Conservation (phyloP, 2,113 vertebrate species). For the Brachypteracias leptosomus region DNA sequence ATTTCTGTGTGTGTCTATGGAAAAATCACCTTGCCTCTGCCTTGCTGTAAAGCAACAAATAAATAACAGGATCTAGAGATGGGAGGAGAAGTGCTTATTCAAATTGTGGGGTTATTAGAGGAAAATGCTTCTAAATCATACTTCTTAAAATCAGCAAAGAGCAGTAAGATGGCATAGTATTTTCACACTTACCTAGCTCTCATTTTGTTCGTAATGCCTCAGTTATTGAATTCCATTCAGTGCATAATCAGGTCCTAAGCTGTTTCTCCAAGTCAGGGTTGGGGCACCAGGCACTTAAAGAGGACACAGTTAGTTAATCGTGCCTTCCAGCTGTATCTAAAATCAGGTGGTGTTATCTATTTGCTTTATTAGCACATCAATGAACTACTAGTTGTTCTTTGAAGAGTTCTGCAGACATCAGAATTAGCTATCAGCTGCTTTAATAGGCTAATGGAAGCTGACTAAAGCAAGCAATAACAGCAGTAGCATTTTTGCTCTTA, state of each 20-base stretch:
- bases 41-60: not conserved
- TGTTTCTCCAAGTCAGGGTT: not conserved
- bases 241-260: not conserved
- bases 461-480: not conserved
- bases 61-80: not conserved
- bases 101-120: not conserved
- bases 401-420: not conserved
- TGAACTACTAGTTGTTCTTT: not conserved
- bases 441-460: not conserved
- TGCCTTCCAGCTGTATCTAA: constrained; percentile 19
- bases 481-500: not conserved
- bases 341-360: not conserved
- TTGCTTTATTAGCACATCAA: not conserved
- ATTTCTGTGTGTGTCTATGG: not conserved
- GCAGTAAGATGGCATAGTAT: not conserved
- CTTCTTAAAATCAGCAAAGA: not conserved
- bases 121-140: not conserved
- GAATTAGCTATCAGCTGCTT: not conserved
- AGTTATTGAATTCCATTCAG: not conserved
- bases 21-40: not conserved
- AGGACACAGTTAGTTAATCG: not conserved
- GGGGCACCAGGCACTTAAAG: not conserved
- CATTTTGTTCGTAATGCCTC: not conserved
- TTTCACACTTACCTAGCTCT: not conserved
- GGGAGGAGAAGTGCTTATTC: not conserved